Evolutionary conservation across 2,888 invertebrate genomes (phyloP), one percentile per base, ranked within the genome.

Genomic region (Heteropelma amictum): DNA sequence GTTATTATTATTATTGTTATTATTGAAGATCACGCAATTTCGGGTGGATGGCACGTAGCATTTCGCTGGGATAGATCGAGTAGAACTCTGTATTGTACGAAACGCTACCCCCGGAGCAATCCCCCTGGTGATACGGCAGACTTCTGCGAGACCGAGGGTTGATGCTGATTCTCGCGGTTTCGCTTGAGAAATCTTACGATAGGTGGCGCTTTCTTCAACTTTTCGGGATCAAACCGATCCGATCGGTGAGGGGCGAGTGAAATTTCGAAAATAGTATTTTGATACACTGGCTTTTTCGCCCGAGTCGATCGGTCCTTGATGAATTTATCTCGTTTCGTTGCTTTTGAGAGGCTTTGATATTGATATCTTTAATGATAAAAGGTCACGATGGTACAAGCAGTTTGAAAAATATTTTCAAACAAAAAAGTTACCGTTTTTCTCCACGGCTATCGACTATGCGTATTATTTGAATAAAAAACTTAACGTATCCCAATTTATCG

Each of bases 1-100:
- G 71, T 73, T 77, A 69, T 80, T 79, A 79, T 82, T 80, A 77
- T 81, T 81, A 78, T 83, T 80, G 78, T 71, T 72, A 63, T 73
- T 72, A 60, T 10, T 10, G n/a, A 1, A 10, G n/a, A 3, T n/a
- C n/a, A 3, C 6, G 35, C n/a, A 35, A 80, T 79, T 6, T 23
- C 21, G 19, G 21, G 2, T 23, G 7, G 19, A 21, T 2, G 21
- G 5, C 47, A 1, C 47, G 19, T 8, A 23, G n/a, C 65, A 79
- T 77, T 64, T n/a, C n/a, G n/a, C n/a, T n/a, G n/a, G n/a, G n/a
- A n/a, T n/a, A n/a, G 12, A 47, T 47, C 1, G n/a, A 3, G n/a
- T 12, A 40, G 60, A 5, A 8, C 12, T 4, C 47, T 51, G 40
- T 51, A n/a, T 1, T 3, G 10, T 47, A 26, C n/a, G 3, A 21